Base-by-base conservation (phyloP, 64 coral and sea anemone species). In the Orbicella faveolata region DNA sequence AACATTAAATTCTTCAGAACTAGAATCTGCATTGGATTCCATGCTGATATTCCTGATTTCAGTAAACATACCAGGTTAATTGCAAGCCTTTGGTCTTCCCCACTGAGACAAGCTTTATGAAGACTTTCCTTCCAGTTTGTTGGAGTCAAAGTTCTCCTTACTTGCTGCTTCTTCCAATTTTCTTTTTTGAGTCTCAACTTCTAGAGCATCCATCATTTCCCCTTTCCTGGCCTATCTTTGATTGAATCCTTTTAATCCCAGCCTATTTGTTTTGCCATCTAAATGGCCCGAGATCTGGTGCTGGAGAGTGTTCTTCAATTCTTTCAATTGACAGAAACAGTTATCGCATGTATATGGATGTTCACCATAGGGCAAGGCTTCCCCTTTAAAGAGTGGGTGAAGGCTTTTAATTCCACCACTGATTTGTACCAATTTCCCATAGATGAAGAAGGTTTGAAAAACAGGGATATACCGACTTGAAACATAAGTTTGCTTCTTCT, bases 331-430 rank as follows among this genome's bases (percentile, higher is more conserved):
- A 23, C 17, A 6, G 1, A 73, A 79, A 82, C 89, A 83, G 79
- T 90, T 90, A 33, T 81, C 63, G 51, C 89, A 90, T 34, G 78
- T 90, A n/a, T 82, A 83, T 3, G 87, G 79, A 90, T 92, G 75
- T 12, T 92, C 63, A 13, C 90, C 83, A 30, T 30, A 30, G 30
- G 30, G 30, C 30, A 30, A 30, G 30, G 30, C 30, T 30, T 30
- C 30, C 30, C 30, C 30, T 30, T 30, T 30, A 30, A 30, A 30
- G 30, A 0, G 30, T 30, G 30, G 30, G 30, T 30, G 0, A 30
- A 30, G 30, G 30, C 30, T 30, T 30, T 30, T 30, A 30, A 30
- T 30, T 30, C 30, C 30, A 30, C 30, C 30, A 30, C 30, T 30
- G 30, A 30, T 30, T 30, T 30, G 30, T 30, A 30, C 30, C 30